A percentile compares a stretch with the other conserved stretches of the same genome.
Conservation (phyloP, 2,797 vertebrate genomes). For the Bucorvus abyssinicus region DNA sequence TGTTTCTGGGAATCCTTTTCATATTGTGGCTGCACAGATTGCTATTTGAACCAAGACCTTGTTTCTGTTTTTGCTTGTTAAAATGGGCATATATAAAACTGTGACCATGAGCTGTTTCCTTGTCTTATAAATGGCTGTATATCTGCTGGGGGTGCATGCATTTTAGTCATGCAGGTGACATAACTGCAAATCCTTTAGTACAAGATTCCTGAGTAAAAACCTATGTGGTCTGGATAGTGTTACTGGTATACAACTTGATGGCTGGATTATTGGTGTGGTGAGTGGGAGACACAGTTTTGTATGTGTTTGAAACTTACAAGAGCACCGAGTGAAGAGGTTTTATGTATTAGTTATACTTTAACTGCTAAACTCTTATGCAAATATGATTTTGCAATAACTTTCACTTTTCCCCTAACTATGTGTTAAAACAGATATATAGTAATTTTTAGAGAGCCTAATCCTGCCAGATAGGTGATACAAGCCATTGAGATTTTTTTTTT, state of each 20-base stretch:
- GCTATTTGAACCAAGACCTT: neutral
- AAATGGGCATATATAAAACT: neutral
- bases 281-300: neutral
- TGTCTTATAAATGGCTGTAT: neutral
- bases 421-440: neutral
- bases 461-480: neutral
- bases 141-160: rapidly evolving
- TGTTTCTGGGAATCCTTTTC: neutral
- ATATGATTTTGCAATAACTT: neutral
- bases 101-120: neutral
- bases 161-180: neutral
- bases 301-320: neutral
- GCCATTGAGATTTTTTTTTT: neutral
- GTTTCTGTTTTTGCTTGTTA: neutral
- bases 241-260: neutral
- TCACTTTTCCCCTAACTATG: neutral
- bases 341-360: neutral
- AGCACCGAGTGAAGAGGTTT: neutral
- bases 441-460: neutral
- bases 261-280: neutral
- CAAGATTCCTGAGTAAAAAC: neutral
- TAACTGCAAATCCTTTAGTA: neutral
- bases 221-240: rapidly evolving
- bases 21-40: neutral
- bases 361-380: neutral